phyloP scores from a whole-genome alignment of 2,888 invertebrate genomes.

The Tinea trinotella region DNA sequence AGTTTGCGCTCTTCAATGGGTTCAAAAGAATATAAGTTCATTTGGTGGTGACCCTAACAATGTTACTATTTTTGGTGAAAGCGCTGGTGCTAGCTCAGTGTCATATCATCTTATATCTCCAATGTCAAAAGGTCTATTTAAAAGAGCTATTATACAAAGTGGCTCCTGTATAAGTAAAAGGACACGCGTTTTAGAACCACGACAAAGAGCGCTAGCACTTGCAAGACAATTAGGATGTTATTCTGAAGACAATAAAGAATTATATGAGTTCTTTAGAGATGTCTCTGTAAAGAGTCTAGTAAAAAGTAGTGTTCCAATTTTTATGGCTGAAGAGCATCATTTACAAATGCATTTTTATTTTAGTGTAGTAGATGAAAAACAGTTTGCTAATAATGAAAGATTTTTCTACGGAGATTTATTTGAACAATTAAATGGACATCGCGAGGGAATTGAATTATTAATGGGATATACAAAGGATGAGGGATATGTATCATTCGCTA shows the following conservation, averaged over 20 bases:
- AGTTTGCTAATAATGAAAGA: conserved; percentile 37
- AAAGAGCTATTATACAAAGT: conserved; percentile 78
- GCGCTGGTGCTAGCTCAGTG: conserved; percentile 64
- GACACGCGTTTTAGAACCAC: conserved; percentile 56
- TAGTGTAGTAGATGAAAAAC: conserved; percentile 34
- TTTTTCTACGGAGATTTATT: conserved; percentile 37
- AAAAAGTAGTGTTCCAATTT: conserved; percentile 27
- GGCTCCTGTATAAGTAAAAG: conserved; percentile 74
- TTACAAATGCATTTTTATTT: conserved; percentile 29
- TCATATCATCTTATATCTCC: conserved; percentile 49
- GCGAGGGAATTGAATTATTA: conserved; percentile 74
- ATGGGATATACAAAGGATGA: conserved; percentile 80
- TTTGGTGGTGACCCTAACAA: conserved; percentile 67
- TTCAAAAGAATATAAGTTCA: conserved; percentile 58
- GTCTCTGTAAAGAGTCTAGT: conserved; percentile 33
- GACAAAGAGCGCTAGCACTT: conserved; percentile 51
- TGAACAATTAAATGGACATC: conserved; percentile 54
- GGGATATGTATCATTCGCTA: conserved; percentile 48
- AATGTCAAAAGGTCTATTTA: conserved; percentile 66
- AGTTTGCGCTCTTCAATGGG: conserved; percentile 62
- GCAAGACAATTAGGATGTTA: conserved; percentile 37
- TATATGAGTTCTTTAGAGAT: conserved; percentile 38
- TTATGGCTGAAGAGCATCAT: conserved; percentile 27
- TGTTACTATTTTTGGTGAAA: conserved; percentile 69
- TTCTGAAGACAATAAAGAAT: conserved; percentile 32